Conservation (phyloP, 2,888 invertebrate genomes). For the Acanthosepion esculentum region DNA sequence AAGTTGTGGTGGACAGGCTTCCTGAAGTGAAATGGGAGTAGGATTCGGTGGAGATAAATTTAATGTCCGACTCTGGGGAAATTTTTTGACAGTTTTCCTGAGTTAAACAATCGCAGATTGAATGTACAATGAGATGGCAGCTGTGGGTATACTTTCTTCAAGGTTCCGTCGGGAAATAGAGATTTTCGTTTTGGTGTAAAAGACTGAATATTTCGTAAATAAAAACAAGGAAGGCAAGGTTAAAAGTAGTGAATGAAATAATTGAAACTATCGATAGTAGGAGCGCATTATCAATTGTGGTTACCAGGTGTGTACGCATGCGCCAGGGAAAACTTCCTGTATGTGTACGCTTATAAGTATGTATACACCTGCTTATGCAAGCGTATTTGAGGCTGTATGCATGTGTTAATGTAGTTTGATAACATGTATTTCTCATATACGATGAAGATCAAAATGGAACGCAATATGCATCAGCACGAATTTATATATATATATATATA, state of each 20-base stretch:
- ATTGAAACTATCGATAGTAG: neutral
- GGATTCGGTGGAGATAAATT: neutral
- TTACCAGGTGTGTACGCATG: neutral
- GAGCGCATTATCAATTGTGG: neutral
- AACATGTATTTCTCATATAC: neutral
- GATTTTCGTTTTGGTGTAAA: neutral
- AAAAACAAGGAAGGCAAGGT: neutral
- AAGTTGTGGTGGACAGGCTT: too few relatives aligned
- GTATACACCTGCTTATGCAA: neutral
- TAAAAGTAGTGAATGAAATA: neutral
- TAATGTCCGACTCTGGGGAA: neutral
- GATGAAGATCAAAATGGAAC: too few relatives aligned
- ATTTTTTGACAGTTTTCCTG: neutral
- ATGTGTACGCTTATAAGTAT: neutral
- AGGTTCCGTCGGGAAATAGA: neutral
- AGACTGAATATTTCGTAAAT: neutral
- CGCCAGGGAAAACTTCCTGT: neutral
- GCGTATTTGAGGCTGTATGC: neutral
- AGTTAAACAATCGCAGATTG: constrained; percentile 2
- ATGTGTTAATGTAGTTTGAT: neutral
- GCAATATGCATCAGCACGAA: too few relatives aligned
- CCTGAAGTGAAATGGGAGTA: neutral
- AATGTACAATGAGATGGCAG: neutral
- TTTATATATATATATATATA: too few relatives aligned
- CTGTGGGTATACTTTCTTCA: neutral